Evolutionary conservation across 2,113 vertebrate genomes (phyloP).

Genomic region (Melanostigma gelatinosum): DNA sequence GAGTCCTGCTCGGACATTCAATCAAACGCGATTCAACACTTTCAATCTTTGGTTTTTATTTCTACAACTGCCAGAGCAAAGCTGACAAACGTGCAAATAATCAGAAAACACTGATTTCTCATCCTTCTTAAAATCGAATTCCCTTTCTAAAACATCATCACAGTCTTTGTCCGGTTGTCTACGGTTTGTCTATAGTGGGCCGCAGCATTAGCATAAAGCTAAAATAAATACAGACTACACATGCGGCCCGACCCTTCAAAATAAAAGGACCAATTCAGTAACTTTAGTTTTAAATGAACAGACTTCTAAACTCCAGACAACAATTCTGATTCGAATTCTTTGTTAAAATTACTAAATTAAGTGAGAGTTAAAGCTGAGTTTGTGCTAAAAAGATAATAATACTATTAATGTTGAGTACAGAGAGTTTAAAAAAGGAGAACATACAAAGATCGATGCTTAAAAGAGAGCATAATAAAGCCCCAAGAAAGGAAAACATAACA

Average conservation of each 20-base stretch:
- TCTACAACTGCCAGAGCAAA: background rate
- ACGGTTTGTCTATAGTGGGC: constrained; percentile 5
- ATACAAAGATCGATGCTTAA: background rate
- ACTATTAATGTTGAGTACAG: background rate
- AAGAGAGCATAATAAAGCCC: background rate
- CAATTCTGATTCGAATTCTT: background rate
- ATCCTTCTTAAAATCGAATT: background rate
- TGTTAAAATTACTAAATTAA: background rate
- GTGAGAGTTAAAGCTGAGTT: background rate
- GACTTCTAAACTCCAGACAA: too few relatives aligned
- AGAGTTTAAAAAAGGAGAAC: background rate
- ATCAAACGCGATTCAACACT: background rate
- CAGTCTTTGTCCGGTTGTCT: background rate
- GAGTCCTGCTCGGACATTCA: background rate
- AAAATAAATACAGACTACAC: background rate
- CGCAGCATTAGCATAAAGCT: constrained; percentile 31
- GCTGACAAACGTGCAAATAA: background rate
- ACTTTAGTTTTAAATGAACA: background rate
- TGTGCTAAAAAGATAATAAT: background rate
- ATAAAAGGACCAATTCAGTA: background rate
- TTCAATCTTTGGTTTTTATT: background rate
- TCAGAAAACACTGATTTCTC: background rate
- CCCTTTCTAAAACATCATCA: background rate
- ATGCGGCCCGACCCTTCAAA: background rate
- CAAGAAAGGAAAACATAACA: too few relatives aligned